These are phyloP conservation scores for Saccostrea echinata DNA, from an alignment of 1,140 invertebrate genomes.

Conservation along the genomic window DNA sequence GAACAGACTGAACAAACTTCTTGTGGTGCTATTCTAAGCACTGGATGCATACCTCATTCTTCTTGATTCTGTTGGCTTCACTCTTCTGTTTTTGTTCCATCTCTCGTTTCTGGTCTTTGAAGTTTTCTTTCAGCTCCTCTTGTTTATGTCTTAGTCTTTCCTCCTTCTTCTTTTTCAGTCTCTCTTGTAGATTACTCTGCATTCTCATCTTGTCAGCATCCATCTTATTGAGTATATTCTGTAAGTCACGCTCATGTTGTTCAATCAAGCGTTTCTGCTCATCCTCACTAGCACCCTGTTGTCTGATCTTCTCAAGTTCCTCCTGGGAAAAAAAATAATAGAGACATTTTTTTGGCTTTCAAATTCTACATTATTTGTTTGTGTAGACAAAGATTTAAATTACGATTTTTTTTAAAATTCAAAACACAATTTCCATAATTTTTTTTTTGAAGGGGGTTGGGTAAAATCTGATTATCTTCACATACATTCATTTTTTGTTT, in stretches of 20 bases:
- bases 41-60: slow-evolving; percentile 70
- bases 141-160: slow-evolving; percentile 71
- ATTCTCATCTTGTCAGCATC: slow-evolving; percentile 76
- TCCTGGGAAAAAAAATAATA: slow-evolving; percentile 65
- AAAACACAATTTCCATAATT: no score
- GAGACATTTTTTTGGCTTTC: neutral
- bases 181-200: slow-evolving; percentile 75
- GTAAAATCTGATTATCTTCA: neutral
- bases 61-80: slow-evolving; percentile 70
- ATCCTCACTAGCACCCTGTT: slow-evolving; percentile 71
- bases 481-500: slow-evolving; percentile 74
- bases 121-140: slow-evolving; percentile 67
- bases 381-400: no score
- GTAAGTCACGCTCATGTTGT: slow-evolving; percentile 72
- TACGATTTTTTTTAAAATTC: no score
- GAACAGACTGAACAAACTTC: no score
- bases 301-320: slow-evolving; percentile 70
- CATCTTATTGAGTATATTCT: slow-evolving; percentile 74
- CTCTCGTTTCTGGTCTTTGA: slow-evolving; percentile 67
- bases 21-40: neutral
- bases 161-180: slow-evolving; percentile 70
- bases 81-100: slow-evolving; percentile 69
- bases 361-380: neutral
- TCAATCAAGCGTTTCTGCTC: slow-evolving; percentile 73
- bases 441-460: no score